Evolutionary conservation across 2,797 vertebrate genomes (phyloP), one percentile per base, ranked within the genome.

Genomic region (Poecilia gillii): DNA sequence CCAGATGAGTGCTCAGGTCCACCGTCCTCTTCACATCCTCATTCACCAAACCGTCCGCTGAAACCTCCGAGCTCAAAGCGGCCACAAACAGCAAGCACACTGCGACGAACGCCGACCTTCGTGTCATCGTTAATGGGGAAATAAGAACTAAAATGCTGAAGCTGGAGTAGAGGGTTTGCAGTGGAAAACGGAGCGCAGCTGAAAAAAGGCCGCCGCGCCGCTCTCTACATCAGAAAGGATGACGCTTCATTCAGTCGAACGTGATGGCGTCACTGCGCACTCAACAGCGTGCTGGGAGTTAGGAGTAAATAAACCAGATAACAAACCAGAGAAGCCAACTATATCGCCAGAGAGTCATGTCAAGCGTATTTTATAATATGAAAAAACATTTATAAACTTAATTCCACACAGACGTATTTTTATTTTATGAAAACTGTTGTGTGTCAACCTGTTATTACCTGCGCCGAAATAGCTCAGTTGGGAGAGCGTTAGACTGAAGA

Each of bases 21-120:
- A 99, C 94, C 0, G 96, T 97, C 84, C 98, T 96, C 92, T 96
- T 97, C 86, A 97, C 98, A 2, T 99, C 98, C 72, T 99, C 98
- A 82, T 98, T 98, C 53, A 98, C 89, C 84, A 97, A 88, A 31
- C 90, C 94, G 73, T 93, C 88, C 49, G 97, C 94, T 23, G 68
- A 91, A 80, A 72, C 84, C 36, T 72, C 36, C 6, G 87, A 18
- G 33, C 86, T 51, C 45, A 92, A 75, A 18, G 90, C 89, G 20
- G 86, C 76, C 64, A 94, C 11, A 6, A 95, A 72, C 45, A 94
- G 74, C 73, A 96, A 49, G 74, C 88, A 89, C 4, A 90, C 76
- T 3, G 93, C 72, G n/a, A 86, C 11, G 14, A 87, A 18, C 3
- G n/a, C 73, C 47, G 55, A 77, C 71, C 84, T 85, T 43, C 64